A percentile compares a stretch with the other conserved stretches of the same genome.
These are phyloP conservation scores for Metalampra italica DNA, from an alignment of 2,888 invertebrate genomes.

Conservation along the genomic window DNA sequence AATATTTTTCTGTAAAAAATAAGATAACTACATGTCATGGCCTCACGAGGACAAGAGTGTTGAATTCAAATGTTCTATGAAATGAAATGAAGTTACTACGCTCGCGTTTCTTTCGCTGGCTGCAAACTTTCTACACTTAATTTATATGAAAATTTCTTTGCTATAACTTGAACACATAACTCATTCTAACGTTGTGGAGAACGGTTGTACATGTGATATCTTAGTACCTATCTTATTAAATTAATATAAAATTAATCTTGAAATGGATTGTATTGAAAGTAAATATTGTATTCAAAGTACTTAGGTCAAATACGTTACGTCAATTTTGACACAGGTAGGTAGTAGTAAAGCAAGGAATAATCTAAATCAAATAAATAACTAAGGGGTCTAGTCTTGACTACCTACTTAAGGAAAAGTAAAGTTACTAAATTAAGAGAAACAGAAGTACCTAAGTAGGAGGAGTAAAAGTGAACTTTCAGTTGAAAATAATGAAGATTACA, in stretches of 20 bases:
- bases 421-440: slow-evolving; percentile 41
- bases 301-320: no score
- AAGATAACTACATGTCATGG: slow-evolving; percentile 30
- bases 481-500: slow-evolving; percentile 77
- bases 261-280: no score
- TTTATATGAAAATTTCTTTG: slow-evolving; percentile 64
- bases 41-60: slow-evolving; percentile 31
- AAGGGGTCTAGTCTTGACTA: no score
- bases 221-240: neutral
- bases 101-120: slow-evolving; percentile 39
- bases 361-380: no score
- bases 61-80: slow-evolving; percentile 46
- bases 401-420: neutral
- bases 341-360: no score
- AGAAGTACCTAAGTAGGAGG: slow-evolving; percentile 47
- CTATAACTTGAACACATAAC: slow-evolving; percentile 26
- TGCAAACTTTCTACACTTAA: slow-evolving; percentile 52
- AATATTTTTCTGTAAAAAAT: no score
- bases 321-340: no score
- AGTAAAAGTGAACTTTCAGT: slow-evolving; percentile 59
- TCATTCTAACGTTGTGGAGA: slow-evolving; percentile 14
- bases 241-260: neutral
- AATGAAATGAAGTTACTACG: slow-evolving; percentile 44
- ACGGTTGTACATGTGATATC: slow-evolving; percentile 5
- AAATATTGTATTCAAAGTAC: no score